Conservation (phyloP, 2,113 vertebrate species). For the Mesitornis unicolor region DNA sequence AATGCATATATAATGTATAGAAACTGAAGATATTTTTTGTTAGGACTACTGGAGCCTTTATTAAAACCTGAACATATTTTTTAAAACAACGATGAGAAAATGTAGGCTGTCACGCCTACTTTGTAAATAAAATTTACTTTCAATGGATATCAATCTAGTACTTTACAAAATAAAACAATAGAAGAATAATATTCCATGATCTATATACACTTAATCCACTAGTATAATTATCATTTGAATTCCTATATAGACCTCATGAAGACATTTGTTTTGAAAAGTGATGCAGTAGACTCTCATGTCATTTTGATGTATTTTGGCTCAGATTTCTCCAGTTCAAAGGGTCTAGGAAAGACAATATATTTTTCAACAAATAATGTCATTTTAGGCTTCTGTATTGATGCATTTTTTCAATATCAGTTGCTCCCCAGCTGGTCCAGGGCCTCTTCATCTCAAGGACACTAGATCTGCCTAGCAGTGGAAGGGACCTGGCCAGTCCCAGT, state of each 20-base stretch:
- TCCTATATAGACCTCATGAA: constrained; percentile 6
- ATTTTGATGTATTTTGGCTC: neutral
- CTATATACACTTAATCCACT: neutral
- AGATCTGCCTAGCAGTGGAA: neutral
- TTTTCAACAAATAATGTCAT: constrained; percentile 35
- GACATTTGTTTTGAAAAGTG: neutral
- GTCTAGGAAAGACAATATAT: neutral
- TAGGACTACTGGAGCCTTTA: neutral
- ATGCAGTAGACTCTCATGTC: neutral
- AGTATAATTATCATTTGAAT: neutral
- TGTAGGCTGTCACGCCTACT: neutral
- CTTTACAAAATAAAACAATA: neutral
- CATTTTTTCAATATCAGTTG: neutral
- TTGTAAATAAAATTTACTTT: neutral
- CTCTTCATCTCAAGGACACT: neutral
- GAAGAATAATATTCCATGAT: neutral
- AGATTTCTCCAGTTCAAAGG: neutral
- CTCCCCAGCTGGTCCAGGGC: neutral
- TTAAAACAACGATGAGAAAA: neutral
- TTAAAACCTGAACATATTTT: neutral
- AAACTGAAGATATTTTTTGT: neutral
- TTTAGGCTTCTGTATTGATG: neutral
- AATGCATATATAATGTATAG: neutral
- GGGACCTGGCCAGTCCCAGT: neutral
- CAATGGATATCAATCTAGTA: neutral